These are phyloP conservation scores for Stomatorhinus walkeri DNA, from an alignment of 2,797 vertebrate genomes.

Conservation along the genomic window DNA sequence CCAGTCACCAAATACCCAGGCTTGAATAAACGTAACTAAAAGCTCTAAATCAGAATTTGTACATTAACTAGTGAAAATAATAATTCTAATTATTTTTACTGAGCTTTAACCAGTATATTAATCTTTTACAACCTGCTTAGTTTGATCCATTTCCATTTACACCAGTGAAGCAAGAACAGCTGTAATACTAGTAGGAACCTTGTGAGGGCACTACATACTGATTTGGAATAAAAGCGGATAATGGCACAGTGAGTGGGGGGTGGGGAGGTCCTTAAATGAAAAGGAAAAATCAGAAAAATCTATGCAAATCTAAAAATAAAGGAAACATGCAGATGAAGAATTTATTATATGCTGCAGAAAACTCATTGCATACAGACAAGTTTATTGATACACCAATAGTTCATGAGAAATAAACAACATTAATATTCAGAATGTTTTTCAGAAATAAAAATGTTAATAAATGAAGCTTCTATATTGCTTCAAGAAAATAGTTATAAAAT, in stretches of 20 bases:
- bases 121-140: background rate
- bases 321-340: background rate
- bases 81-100: background rate
- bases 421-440: background rate
- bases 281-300: background rate
- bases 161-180: background rate
- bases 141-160: background rate
- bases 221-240: background rate
- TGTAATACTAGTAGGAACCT: slow-evolving; percentile 13
- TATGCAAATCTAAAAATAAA: background rate
- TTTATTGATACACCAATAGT: background rate
- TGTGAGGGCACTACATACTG: slow-evolving; percentile 24
- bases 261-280: background rate
- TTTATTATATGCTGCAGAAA: background rate
- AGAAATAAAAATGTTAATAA: background rate
- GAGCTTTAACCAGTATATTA: slow-evolving; percentile 4
- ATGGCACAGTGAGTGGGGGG: background rate
- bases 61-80: background rate
- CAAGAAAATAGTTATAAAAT: background rate
- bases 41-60: background rate
- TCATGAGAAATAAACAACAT: background rate
- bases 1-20: background rate
- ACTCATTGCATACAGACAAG: background rate
- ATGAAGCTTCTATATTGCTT: background rate
- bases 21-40: background rate